These are phyloP conservation scores for Eumerus sabulonum DNA, from an alignment of 2,888 invertebrate genomes.

Conservation along the genomic window DNA sequence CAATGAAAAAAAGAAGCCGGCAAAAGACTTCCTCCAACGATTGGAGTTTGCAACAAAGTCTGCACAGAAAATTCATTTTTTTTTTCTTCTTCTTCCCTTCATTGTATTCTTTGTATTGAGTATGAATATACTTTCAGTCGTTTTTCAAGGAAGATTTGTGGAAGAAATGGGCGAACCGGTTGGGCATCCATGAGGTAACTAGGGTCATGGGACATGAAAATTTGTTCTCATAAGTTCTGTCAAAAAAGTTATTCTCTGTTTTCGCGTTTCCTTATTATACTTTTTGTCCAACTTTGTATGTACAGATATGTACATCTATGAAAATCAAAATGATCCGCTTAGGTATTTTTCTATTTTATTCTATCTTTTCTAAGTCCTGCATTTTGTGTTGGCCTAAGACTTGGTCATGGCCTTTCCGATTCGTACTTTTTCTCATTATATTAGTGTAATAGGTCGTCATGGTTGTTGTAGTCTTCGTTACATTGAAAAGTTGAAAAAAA, in stretches of 20 bases:
- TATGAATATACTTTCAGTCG: not conserved
- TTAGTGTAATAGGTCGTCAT: no score
- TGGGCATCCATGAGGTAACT: slow-evolving; percentile 19
- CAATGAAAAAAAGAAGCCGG: slow-evolving; percentile 41
- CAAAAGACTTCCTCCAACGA: slow-evolving; percentile 57
- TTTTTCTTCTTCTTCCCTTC: not conserved
- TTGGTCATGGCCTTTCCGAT: no score
- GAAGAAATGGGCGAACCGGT: slow-evolving; percentile 49
- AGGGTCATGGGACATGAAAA: slow-evolving; percentile 50
- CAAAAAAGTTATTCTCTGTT: slow-evolving; percentile 54
- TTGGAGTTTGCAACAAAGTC: slow-evolving; percentile 49
- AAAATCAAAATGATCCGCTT: slow-evolving; percentile 35
- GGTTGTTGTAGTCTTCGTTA: slow-evolving; percentile 29
- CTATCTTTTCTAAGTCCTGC: slow-evolving; percentile 4
- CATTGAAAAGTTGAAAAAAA: slow-evolving; percentile 50
- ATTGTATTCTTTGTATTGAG: slow-evolving; percentile 15
- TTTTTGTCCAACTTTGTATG: slow-evolving; percentile 46
- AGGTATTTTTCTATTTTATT: no score
- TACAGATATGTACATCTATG: no score
- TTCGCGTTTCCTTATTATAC: no score
- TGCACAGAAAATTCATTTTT: slow-evolving; percentile 44
- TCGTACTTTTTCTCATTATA: no score
- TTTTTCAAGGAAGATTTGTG: slow-evolving; percentile 19
- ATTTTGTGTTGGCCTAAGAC: not conserved
- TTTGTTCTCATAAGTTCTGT: slow-evolving; percentile 53